Evolutionary conservation across 30 jellyfish, hydroid and myxozoan genomes (phyloP), one percentile per base, ranked within the genome.

Genomic region (Aurelia aurita complex sp. Pacific): DNA sequence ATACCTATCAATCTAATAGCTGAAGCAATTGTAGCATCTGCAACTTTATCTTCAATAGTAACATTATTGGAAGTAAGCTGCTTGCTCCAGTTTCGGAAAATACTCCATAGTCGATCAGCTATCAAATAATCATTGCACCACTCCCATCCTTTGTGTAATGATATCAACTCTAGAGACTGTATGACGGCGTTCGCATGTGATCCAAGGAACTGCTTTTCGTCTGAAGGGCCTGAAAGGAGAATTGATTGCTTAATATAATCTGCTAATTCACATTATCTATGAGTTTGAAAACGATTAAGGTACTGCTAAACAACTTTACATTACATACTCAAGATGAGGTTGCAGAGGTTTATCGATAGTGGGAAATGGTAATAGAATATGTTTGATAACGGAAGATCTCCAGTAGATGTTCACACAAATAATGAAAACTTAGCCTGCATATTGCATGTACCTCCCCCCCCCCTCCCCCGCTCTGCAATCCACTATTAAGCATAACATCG

Each of bases 61-160:
- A 36, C 68, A 23, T 54, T 8, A 5, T 61, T 57, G 5, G 52
- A 38, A 2, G 57, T 10, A 15, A 71, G 75, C n/a, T 76, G 80
- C 57, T 74, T 78, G 65, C 87, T 73, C 93, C 93, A 84, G 32
- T 54, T 64, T 10, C 93, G 74, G 67, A 84, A 84, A 15, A 73
- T 84, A 46, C 60, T 23, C 93, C 93, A 84, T 61, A 84, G 69
- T 33, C 76, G 64, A 29, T 84, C 93, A 3, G 74, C 75, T 19
- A 84, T 64, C 81, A 84, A 64, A 65, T 64, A 72, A 64, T 84
- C 74, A 53, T 84, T 73, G 67, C 93, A 84, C 93, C 93, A 84
- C 16, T 72, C 77, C 93, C 93, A 84, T 5, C 93, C 93, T 77
- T 71, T 73, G 62, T 84, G 87, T 34, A 52, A 54, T 55, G 84